phyloP scores from a whole-genome alignment of 2,113 vertebrate species.

The Polypterus senegalus region DNA sequence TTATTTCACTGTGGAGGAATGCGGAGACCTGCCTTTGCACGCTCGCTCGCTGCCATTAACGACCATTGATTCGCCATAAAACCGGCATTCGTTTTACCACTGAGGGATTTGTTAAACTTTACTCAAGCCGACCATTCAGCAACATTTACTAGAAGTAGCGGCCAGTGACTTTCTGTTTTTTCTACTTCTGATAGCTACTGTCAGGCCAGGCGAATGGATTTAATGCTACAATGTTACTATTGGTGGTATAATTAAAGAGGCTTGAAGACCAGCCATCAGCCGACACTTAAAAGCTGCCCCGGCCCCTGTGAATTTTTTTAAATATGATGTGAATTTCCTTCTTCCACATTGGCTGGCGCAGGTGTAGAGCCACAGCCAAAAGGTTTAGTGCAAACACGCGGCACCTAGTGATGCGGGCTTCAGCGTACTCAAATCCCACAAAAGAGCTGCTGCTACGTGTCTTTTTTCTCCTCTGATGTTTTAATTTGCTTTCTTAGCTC shows the following conservation, averaged over 20 bases:
- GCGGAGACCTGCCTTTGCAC: not conserved
- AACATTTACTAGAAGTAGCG: slow-evolving; percentile 37
- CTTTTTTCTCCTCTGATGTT: too few relatives aligned
- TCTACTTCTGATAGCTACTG: slow-evolving; percentile 36
- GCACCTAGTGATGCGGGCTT: too few relatives aligned
- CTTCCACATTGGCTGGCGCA: too few relatives aligned
- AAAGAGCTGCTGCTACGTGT: too few relatives aligned
- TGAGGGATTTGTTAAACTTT: not conserved
- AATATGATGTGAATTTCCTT: too few relatives aligned
- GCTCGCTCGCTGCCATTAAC: slow-evolving; percentile 17
- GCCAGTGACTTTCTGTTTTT: slow-evolving; percentile 14
- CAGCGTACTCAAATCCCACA: too few relatives aligned
- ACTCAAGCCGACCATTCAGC: not conserved
- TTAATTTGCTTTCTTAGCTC: too few relatives aligned
- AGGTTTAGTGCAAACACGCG: too few relatives aligned
- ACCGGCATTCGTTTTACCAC: not conserved
- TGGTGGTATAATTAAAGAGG: slow-evolving; percentile 48
- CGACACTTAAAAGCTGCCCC: too few relatives aligned
- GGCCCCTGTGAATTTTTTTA: too few relatives aligned
- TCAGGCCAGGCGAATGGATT: slow-evolving; percentile 33
- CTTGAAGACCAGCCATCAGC: slow-evolving; percentile 10
- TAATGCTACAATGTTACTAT: slow-evolving; percentile 33
- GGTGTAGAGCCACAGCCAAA: too few relatives aligned
- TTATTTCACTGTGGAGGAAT: not conserved
- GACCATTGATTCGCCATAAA: slow-evolving; percentile 23